These are phyloP conservation scores for Rapana venosa DNA, from an alignment of 2,888 invertebrate genomes.

Conservation along the genomic window DNA sequence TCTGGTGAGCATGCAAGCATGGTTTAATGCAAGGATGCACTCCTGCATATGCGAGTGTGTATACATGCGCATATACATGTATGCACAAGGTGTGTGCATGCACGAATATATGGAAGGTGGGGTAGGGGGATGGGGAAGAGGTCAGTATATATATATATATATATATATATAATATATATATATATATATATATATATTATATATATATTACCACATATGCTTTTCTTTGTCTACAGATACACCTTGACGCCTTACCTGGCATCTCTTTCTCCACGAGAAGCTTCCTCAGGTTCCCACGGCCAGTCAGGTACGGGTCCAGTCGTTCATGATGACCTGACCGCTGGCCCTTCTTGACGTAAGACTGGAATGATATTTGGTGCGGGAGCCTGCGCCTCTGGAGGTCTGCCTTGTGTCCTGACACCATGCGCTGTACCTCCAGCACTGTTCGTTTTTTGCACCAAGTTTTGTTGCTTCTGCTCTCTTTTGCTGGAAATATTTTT, in stretches of 20 bases:
- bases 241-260: conserved; percentile 53
- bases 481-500: background rate
- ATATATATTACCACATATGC: background rate
- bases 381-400: background rate
- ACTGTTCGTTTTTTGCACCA: background rate
- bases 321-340: background rate
- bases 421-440: background rate
- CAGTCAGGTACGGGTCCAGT: background rate
- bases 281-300: conserved; percentile 49
- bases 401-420: background rate
- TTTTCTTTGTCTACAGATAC: background rate
- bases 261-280: conserved; percentile 66
- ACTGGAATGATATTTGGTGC: background rate
- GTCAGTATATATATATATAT: no score
- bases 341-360: background rate
- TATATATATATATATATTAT: no score
- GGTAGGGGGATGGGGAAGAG: no score
- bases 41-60: no score
- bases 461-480: background rate
- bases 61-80: no score
- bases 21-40: no score
- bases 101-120: no score
- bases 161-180: no score
- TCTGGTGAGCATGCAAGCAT: no score
- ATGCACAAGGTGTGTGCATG: no score